Conservation (phyloP, 2,797 vertebrate species). For the Pyrocephalus nanus region DNA sequence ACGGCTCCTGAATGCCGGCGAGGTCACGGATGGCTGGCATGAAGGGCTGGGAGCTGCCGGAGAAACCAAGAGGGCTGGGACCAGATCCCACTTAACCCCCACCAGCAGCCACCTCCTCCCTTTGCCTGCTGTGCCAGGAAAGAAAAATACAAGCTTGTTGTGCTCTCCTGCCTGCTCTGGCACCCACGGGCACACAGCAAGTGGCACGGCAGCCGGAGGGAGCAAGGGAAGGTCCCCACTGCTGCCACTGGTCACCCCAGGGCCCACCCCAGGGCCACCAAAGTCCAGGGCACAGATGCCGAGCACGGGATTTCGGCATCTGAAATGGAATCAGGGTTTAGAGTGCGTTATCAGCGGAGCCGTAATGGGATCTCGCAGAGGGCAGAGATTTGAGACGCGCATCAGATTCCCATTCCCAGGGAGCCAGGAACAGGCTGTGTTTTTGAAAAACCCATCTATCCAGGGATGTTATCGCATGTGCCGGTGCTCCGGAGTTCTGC, state of each 20-base stretch:
- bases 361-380: conserved; percentile 10
- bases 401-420: not conserved
- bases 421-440: not conserved
- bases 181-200: not conserved
- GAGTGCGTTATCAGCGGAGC: not conserved
- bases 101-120: not conserved
- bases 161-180: not conserved
- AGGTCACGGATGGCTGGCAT: not conserved
- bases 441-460: not conserved
- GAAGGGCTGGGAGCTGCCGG: not conserved
- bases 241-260: not conserved
- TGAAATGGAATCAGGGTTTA: conserved; percentile 25
- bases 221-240: rapidly evolving
- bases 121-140: not conserved
- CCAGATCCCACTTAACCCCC: not conserved
- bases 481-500: not conserved
- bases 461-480: not conserved
- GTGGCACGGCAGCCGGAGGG: rapidly evolving
- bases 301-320: not conserved
- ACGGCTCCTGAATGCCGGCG: rapidly evolving
- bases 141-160: not conserved
- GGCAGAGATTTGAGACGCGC: not conserved
- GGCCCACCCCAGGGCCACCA: not conserved
- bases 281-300: rapidly evolving
- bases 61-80: not conserved